Conservation (phyloP, 2,888 invertebrate genomes). For the Notodonta dromedarius region DNA sequence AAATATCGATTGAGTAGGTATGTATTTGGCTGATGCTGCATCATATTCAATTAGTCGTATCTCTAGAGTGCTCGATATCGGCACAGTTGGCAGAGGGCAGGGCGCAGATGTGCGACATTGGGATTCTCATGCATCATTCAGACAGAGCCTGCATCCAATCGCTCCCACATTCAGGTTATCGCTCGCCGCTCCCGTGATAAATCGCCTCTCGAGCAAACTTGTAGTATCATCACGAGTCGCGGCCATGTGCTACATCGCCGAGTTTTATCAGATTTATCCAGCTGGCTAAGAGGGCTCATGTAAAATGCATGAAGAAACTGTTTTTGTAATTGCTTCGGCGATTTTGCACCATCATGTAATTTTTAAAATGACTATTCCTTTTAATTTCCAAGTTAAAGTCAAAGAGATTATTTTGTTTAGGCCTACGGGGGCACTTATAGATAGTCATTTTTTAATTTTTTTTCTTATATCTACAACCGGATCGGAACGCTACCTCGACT, state of each 20-base stretch:
- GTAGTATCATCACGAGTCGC: conserved; percentile 60
- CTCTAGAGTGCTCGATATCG: conserved; percentile 44
- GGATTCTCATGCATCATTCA: conserved; percentile 64
- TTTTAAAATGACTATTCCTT: no score
- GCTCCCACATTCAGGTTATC: conserved; percentile 59
- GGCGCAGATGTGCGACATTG: conserved; percentile 42
- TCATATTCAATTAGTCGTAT: conserved; percentile 57
- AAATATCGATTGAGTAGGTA: no score
- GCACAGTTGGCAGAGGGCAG: conserved; percentile 41
- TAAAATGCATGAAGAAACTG: conserved; percentile 59
- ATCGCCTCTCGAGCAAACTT: conserved; percentile 59
- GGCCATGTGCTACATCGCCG: conserved; percentile 57
- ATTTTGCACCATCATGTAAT: conserved; percentile 1
- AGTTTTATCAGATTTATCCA: conserved; percentile 65
- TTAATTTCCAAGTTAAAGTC: no score
- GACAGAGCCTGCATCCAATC: conserved; percentile 64
- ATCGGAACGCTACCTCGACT: no score
- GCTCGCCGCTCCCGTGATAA: conserved; percentile 58
- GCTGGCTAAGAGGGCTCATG: conserved; percentile 60
- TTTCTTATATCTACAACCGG: no score
- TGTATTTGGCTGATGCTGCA: conserved; percentile 48
- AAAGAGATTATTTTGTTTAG: no score
- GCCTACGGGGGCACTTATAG: no score
- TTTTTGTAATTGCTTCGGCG: conserved; percentile 41
- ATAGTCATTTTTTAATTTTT: no score